Conservation (phyloP, 2,888 invertebrate genomes). For the Dolomedes plantarius region DNA sequence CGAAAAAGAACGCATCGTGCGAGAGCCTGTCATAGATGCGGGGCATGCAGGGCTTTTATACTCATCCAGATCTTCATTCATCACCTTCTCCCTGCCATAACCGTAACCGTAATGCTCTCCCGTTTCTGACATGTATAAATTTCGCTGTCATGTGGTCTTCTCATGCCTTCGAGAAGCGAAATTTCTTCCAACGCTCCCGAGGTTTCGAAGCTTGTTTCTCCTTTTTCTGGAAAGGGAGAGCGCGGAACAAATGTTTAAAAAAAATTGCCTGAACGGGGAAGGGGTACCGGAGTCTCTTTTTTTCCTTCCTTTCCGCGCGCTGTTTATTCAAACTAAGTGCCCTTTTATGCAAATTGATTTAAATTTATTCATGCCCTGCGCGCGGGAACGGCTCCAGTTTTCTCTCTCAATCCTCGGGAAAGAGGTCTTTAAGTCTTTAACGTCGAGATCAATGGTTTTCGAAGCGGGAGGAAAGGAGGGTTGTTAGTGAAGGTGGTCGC, state of each 20-base stretch:
- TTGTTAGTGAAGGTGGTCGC: too few species aligned
- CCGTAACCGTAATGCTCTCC: conserved; percentile 26
- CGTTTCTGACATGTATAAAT: conserved; percentile 69
- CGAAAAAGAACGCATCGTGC: neutral
- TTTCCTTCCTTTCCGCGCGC: conserved; percentile 16
- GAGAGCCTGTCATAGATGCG: neutral
- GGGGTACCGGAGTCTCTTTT: neutral
- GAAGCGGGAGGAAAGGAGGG: too few species aligned
- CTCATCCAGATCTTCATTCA: conserved; percentile 37
- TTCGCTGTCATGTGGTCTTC: conserved; percentile 66
- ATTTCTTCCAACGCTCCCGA: too few species aligned
- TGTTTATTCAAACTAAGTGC: conserved; percentile 67
- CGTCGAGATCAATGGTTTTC: conserved; percentile 44
- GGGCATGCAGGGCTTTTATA: neutral
- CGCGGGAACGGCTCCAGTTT: conserved; percentile 4
- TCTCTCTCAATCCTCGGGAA: conserved; percentile 50
- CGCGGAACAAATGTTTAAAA: conserved; percentile 24
- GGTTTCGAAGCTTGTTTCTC: neutral
- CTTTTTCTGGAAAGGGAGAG: conserved; percentile 7
- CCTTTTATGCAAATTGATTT: conserved; percentile 69
- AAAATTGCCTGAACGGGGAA: neutral
- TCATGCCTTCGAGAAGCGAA: conserved; percentile 33
- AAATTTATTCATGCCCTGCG: conserved; percentile 60
- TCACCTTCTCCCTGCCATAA: conserved; percentile 25
- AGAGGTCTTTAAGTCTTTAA: conserved; percentile 68